These are phyloP conservation scores for Diachrysia chrysitis DNA, from an alignment of 2,888 invertebrate genomes.

Conservation along the genomic window DNA sequence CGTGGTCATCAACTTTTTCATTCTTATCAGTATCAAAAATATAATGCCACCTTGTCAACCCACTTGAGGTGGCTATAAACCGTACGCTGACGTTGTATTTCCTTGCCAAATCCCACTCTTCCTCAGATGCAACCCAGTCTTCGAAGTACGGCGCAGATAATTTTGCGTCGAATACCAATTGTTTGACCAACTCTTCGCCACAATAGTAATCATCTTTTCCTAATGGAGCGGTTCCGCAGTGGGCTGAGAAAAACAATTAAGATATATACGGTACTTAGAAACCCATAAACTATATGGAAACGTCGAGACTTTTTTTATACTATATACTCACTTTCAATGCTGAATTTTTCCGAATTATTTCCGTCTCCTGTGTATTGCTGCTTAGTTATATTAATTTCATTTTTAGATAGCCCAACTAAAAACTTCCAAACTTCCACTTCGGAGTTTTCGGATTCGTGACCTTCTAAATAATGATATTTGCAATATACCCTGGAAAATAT, in stretches of 20 bases:
- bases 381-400: constrained; percentile 80
- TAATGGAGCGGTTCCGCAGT: constrained; percentile 89
- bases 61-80: constrained; percentile 96
- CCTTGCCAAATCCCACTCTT: constrained; percentile 89
- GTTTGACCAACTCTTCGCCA: constrained; percentile 94
- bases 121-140: constrained; percentile 85
- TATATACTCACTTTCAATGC: constrained; percentile 73
- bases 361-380: constrained; percentile 72
- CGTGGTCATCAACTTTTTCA: constrained; percentile 77
- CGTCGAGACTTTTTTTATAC: neutral
- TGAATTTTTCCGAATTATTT: constrained; percentile 65
- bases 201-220: constrained; percentile 94
- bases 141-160: constrained; percentile 90
- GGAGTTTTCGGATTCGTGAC: constrained; percentile 92
- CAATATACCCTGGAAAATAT: constrained; percentile 93
- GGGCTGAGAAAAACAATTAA: constrained; percentile 79
- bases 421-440: constrained; percentile 94
- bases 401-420: constrained; percentile 90
- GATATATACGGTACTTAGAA: neutral
- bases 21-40: constrained; percentile 90
- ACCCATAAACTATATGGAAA: neutral
- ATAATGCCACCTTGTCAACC: constrained; percentile 96
- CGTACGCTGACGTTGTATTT: constrained; percentile 93
- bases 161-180: constrained; percentile 96
- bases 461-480: constrained; percentile 95